Base-by-base conservation (phyloP, 2,113 vertebrate species). In the Agapornis roseicollis region DNA sequence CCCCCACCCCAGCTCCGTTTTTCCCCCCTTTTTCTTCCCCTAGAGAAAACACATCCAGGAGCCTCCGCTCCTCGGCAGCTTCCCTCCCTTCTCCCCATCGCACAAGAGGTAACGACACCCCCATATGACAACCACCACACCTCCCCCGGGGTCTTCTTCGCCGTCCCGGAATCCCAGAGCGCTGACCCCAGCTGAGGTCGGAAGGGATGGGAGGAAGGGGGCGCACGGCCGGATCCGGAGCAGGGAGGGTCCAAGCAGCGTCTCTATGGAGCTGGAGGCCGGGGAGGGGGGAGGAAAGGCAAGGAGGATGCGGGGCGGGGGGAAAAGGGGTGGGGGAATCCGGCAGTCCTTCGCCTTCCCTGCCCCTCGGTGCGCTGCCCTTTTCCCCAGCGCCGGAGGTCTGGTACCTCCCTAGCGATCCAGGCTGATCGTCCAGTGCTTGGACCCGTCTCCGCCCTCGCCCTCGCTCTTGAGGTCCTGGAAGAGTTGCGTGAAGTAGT, bases 401-500 rank as follows among this genome's bases (percentile, higher is more conserved):
- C 80, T 80, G 89, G 73, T 96, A 96, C 95, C 96, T 96, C 96
- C 60, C 96, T 97, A 99, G 89, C 99, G 99, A 96, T 99, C 99
- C 98, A 99, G 96, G 96, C 98, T 98, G 70, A 98, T 98, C 93
- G 98, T 98, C 98, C 98, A 98, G 94, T 98, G 98, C 97, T 98
- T 98, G 97, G 97, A 89, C 94, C 96, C 92, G 73, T 96, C 96
- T 71, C 93, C 96, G 58, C 91, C 94, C 66, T 99, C 98, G 53
- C 98, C 98, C 83, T 99, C 99, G 92, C 98, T 99, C 97, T 99
- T 99, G 92, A 99, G 98, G 97, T 99, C 99, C 96, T 99, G 99
- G 96, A 99, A 99, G 94, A 99, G 98, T 98, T 99, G 98, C 70
- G 99, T 99, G 98, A 99, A 99, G 98, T 99, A 99, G 94, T 99